Base-by-base conservation (phyloP, 2,888 invertebrate genomes). In the Pyralis farinalis region DNA sequence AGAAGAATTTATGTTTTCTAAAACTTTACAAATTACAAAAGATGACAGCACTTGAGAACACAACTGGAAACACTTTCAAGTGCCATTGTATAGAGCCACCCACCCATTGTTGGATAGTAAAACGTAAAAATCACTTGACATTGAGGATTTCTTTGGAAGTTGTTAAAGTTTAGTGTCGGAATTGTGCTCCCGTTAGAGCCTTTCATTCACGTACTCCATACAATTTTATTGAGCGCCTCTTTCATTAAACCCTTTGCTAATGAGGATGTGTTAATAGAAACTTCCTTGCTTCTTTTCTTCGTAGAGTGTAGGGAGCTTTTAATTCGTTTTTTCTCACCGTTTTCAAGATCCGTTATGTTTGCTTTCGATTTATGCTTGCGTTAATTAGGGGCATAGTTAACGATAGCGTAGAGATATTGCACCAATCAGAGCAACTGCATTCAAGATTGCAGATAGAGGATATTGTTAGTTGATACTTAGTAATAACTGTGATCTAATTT, bases 191-290 rank as follows among this genome's bases (percentile, higher is more conserved):
- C 5, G 31, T 6, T 22, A 22, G 31, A 32, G 39, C 27, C 20
- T 32, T 63, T 58, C 56, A 60, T 58, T 51, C 46, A 46, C 45
- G 44, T 45, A 44, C 57, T 57, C 46, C 46, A 42, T 47, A 44
- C 57, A 48, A 52, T 71, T 69, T 66, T 71, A 76, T 75, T 69
- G 71, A 75, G 65, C 60, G 60, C 58, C 65, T 53, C 65, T 70
- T 71, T 72, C 72, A 73, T 75, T 70, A 68, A 60, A 52, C 54
- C 59, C 56, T 50, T 42, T 63, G 53, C 62, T 83, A 82, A 83
- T 80, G 74, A 77, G 71, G 51, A 49, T 28, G 45, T 44, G 47
- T 42, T 49, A 49, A 51, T 45, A 42, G 47, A 51, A 36, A 35
- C 47, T 47, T 51, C 51, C 51, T 40, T 25, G 30, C 30, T 27